Base-by-base conservation (phyloP, 1,140 invertebrate genomes). In the Eciton burchellii region DNA sequence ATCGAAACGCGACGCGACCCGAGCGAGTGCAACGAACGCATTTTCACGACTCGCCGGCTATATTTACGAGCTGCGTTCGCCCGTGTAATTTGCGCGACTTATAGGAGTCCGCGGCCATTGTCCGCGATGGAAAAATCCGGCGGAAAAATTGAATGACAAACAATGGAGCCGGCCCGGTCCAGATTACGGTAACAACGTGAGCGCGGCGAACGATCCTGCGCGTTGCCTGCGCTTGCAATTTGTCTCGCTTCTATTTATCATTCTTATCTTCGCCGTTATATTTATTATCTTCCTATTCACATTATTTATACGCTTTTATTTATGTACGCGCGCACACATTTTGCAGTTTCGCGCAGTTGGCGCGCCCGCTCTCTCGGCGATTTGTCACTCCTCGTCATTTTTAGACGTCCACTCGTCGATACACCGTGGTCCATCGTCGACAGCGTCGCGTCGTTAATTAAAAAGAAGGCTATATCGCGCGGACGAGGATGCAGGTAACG, bases 101-200 rank as follows among this genome's bases (percentile, higher is more conserved):
- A 88, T 85, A 83, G 81, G 85, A 81, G 86, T 70, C 57, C 81
- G 43, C 59, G 21, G 29, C 59, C 82, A 86, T 89, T 89, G 88
- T 89, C 71, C 71, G 76, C 71, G 82, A 70, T 88, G 87, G 77
- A 86, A 86, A 88, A 86, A 88, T 88, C 77, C 84, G 79, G 82
- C 83, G 85, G 82, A 83, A 87, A 90, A 82, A 88, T 89, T 90
- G 89, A 89, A 90, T 90, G 87, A 88, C 88, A 90, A 90, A 90
- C 89, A 90, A 90, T 90, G 81, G 81, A 52, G 66, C 81, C 73
- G 62, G 82, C 73, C 81, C 71, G 73, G 84, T 49, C 35, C 72
- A 89, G 88, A 90, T 90, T 90, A 88, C 81, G 82, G 76, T 84
- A 88, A 89, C 89, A 90, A 89, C 86, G 85, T 81, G 73, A 85